phyloP scores from a whole-genome alignment of 2,797 vertebrate genomes.

The Cirrhinus mrigala region DNA sequence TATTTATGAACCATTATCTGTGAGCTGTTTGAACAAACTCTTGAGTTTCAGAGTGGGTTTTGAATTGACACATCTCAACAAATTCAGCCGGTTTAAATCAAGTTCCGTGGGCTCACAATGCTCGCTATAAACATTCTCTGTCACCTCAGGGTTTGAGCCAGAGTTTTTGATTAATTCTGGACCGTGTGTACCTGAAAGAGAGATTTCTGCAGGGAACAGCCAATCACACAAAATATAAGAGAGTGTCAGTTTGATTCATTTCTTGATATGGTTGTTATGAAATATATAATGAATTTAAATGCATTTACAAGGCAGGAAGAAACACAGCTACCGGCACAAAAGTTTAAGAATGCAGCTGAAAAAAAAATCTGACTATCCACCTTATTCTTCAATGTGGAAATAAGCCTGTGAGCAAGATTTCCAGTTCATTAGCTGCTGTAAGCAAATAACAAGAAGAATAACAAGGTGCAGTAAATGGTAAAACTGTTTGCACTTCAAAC shows the following conservation, averaged over 20 bases:
- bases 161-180: background rate
- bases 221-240: background rate
- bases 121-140: background rate
- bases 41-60: background rate
- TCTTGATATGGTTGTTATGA: background rate
- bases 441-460: no score
- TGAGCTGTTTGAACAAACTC: background rate
- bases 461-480: no score
- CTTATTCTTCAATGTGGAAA: no score
- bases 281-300: background rate
- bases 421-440: no score
- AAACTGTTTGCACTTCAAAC: no score
- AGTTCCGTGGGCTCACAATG: background rate
- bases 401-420: no score
- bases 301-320: background rate
- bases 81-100: background rate
- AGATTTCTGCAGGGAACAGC: conserved; percentile 3
- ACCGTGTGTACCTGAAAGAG: background rate
- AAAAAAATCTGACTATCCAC: background rate
- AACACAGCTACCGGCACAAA: background rate
- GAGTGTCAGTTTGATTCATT: conserved; percentile 8
- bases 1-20: background rate
- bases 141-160: conserved; percentile 7
- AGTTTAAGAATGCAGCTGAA: background rate
- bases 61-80: background rate